These are phyloP conservation scores for Agriopis leucophaearia DNA, from an alignment of 2,888 invertebrate species.

Conservation along the genomic window DNA sequence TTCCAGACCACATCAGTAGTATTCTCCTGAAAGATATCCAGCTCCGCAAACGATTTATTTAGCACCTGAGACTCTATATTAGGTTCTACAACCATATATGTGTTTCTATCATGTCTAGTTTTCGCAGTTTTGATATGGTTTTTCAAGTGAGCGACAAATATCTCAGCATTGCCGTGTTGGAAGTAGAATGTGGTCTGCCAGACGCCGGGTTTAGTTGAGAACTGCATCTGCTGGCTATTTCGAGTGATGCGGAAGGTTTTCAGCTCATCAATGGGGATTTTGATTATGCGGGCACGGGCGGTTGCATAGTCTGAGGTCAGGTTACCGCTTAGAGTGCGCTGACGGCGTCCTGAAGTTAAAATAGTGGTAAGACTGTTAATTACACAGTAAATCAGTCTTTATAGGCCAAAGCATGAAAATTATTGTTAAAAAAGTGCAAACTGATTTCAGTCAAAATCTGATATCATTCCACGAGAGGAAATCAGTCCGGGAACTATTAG, in stretches of 20 bases:
- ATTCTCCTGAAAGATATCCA: slow-evolving; percentile 92
- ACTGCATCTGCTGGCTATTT: slow-evolving; percentile 79
- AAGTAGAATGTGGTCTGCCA: slow-evolving; percentile 94
- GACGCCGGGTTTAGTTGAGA: slow-evolving; percentile 81
- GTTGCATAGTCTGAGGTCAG: slow-evolving; percentile 79
- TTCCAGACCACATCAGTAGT: slow-evolving; percentile 89
- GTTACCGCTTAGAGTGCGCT: slow-evolving; percentile 87
- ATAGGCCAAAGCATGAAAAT: too few relatives aligned
- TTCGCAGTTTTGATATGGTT: slow-evolving; percentile 88
- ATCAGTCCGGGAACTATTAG: not conserved
- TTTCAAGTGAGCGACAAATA: slow-evolving; percentile 88
- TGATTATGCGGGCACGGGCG: slow-evolving; percentile 75
- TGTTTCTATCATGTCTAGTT: slow-evolving; percentile 89
- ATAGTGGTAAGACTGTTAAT: not conserved
- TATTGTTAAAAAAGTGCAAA: too few relatives aligned
- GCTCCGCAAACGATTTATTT: slow-evolving; percentile 94
- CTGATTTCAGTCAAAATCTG: too few relatives aligned
- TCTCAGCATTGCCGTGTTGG: slow-evolving; percentile 94
- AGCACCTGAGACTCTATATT: slow-evolving; percentile 88
- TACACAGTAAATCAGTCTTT: too few relatives aligned
- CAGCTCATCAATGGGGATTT: slow-evolving; percentile 73
- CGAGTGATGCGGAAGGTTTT: slow-evolving; percentile 75
- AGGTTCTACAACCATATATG: slow-evolving; percentile 88
- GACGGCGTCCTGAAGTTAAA: slow-evolving; percentile 82
- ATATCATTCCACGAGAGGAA: too few relatives aligned